Percentiles rank a stretch among this genome's conserved stretches.
These are phyloP conservation scores for Xylophagus ater DNA, from an alignment of 2,888 invertebrate species.

Conservation along the genomic window DNA sequence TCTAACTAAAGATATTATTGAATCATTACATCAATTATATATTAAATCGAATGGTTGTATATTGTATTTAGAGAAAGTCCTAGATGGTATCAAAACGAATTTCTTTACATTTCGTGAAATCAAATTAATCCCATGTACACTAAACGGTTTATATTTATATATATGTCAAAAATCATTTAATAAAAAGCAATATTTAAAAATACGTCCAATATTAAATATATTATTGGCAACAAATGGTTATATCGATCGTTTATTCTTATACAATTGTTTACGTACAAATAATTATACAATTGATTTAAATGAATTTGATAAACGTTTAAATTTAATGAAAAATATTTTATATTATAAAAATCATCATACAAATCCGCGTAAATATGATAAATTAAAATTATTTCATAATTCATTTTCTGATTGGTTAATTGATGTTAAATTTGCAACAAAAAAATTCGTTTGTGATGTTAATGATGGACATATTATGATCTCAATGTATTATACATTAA, in stretches of 20 bases:
- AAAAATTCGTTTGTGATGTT: conserved; percentile 81
- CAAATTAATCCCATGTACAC: conserved; percentile 85
- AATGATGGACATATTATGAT: conserved; percentile 81
- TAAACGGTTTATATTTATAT: conserved; percentile 92
- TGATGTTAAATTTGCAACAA: conserved; percentile 96
- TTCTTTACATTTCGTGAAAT: conserved; percentile 87
- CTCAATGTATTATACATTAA: conserved; percentile 69
- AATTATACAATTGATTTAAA: conserved; percentile 66
- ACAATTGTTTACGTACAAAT: conserved; percentile 68
- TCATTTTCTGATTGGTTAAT: conserved; percentile 91
- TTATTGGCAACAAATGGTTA: conserved; percentile 78
- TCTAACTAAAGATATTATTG: conserved; percentile 83
- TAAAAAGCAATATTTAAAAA: conserved; percentile 76
- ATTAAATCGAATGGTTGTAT: conserved; percentile 94
- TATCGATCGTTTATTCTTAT: conserved; percentile 69
- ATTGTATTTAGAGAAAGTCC: conserved; percentile 72
- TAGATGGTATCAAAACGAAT: conserved; percentile 87
- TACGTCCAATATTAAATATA: conserved; percentile 73
- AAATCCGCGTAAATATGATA: conserved; percentile 1
- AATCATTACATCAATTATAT: conserved; percentile 86
- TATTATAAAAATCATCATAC: conserved; percentile 27
- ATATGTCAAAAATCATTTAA: conserved; percentile 87
- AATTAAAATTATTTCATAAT: conserved; percentile 70
- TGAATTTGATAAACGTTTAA: conserved; percentile 68
- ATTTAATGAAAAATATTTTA: conserved; percentile 53